Base-by-base conservation (phyloP, 2,888 invertebrate species). In the Teinopalpus imperialis region DNA sequence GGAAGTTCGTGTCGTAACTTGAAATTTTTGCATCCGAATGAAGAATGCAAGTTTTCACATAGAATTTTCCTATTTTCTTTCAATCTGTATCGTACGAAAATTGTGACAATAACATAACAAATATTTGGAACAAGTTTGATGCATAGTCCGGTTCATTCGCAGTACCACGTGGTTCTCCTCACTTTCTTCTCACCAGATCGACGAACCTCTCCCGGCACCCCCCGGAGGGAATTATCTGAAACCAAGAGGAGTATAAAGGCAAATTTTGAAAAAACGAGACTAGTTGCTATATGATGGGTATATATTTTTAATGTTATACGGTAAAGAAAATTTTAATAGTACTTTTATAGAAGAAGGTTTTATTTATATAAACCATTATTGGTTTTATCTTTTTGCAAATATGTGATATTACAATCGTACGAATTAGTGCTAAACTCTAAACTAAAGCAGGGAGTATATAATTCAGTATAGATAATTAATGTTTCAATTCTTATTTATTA, bases 211-310 rank as follows among this genome's bases (percentile, higher is more conserved):
- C 89, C 88, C 1, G 88, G 88, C 29, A 89, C 88, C 31, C 89
- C 89, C 43, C 88, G 77, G 12, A 89, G 74, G 31, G 89, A 88
- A 60, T 89, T 87, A 71, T 89, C 89, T 89, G 79, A 8, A 88
- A 86, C 34, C 21, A 46, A 43, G 31, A 43, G 16, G 29, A 20
- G 37, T 18, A 43, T 20, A 39, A 37, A 42, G 16, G 20, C 31
- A 12, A 36, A 43, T 43, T 36, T 29, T 16, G 8, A 6, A 26
- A 34, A n/a, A n/a, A n/a, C n/a, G n/a, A n/a, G n/a, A n/a, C n/a
- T n/a, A n/a, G n/a, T n/a, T n/a, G n/a, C n/a, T n/a, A n/a, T n/a
- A n/a, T 37, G n/a, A 26, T 24, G 3, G 6, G 12, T 16, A 30
- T 23, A 10, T 34, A 23, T 40, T 14, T 30, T 40, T 30, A 27